Conservation (phyloP, 23 tunicate genomes). For the Trididemnum clinides region DNA sequence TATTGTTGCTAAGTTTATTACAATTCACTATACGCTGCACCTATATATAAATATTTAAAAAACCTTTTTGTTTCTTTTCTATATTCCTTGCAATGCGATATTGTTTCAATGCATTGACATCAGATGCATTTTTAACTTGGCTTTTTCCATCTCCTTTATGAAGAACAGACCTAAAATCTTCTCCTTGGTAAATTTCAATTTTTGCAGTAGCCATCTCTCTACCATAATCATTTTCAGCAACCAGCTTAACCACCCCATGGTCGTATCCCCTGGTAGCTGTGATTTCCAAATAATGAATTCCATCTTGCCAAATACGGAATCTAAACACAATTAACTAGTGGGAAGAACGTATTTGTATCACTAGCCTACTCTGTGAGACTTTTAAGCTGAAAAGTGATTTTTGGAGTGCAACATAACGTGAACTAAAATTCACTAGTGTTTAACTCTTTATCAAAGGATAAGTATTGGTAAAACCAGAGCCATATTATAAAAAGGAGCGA, state of each 20-base stretch:
- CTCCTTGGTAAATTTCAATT: constrained; percentile 76
- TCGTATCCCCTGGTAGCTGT: constrained; percentile 81
- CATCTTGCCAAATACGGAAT: constrained; percentile 95
- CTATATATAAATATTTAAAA: too few relatives aligned
- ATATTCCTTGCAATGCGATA: constrained; percentile 65
- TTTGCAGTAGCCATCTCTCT: constrained; percentile 43
- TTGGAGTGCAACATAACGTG: too few relatives aligned
- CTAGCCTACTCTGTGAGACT: too few relatives aligned
- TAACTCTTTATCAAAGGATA: too few relatives aligned
- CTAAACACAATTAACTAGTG: too few relatives aligned
- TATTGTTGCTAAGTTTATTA: too few relatives aligned
- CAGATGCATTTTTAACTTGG: constrained; percentile 10
- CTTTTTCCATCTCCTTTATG: constrained; percentile 43
- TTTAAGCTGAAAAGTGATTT: too few relatives aligned
- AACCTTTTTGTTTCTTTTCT: constrained; percentile 73
- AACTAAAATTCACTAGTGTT: too few relatives aligned
- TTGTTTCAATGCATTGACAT: constrained; percentile 48
- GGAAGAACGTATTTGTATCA: too few relatives aligned
- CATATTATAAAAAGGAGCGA: too few relatives aligned
- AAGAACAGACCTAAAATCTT: constrained; percentile 78
- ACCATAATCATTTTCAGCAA: constrained; percentile 75
- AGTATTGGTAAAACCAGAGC: too few relatives aligned
- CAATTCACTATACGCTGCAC: too few relatives aligned
- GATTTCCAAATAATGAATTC: constrained; percentile 91
- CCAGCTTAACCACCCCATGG: constrained; percentile 71